phyloP scores from a whole-genome alignment of 2,113 vertebrate genomes.

The Indri indri region DNA sequence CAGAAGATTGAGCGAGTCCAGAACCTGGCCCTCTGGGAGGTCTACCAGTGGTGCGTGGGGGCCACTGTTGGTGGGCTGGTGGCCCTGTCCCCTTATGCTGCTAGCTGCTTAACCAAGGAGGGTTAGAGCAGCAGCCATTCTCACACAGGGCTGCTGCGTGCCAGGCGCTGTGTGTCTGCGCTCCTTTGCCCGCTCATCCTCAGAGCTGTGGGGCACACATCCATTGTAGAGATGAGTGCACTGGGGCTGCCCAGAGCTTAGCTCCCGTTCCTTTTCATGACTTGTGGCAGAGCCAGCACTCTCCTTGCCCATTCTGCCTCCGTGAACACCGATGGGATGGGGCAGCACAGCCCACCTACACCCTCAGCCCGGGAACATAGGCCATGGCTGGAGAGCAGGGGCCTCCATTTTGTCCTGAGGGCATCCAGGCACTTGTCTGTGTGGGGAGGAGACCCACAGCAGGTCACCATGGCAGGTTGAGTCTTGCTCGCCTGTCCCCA shows the following conservation, averaged over 20 bases:
- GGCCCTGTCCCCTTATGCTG: not conserved
- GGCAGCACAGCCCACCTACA: not conserved
- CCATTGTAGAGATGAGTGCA: not conserved
- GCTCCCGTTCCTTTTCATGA: not conserved
- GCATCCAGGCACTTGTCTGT: not conserved
- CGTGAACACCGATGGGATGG: not conserved
- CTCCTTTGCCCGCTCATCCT: not conserved
- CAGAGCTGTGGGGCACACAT: not conserved
- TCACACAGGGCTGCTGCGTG: not conserved
- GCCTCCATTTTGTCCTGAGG: not conserved
- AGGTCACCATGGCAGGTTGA: not conserved
- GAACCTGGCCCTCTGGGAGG: conserved; percentile 88
- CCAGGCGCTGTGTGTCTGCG: not conserved
- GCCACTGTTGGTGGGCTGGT: not conserved
- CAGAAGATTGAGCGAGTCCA: conserved; percentile 88
- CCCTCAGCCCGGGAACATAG: not conserved
- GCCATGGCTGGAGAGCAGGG: not conserved
- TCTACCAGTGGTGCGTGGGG: conserved; percentile 87
- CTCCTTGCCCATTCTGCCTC: not conserved
- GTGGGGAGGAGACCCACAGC: not conserved
- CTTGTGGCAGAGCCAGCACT: not conserved
- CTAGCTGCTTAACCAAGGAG: not conserved
- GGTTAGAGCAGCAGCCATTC: not conserved
- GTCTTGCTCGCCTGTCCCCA: not conserved
- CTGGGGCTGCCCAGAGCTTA: not conserved